A percentile compares a stretch with the other conserved stretches of the same genome.
Evolutionary conservation across 2,888 invertebrate species (phyloP).

Genomic region (Stomorhina lunata): DNA sequence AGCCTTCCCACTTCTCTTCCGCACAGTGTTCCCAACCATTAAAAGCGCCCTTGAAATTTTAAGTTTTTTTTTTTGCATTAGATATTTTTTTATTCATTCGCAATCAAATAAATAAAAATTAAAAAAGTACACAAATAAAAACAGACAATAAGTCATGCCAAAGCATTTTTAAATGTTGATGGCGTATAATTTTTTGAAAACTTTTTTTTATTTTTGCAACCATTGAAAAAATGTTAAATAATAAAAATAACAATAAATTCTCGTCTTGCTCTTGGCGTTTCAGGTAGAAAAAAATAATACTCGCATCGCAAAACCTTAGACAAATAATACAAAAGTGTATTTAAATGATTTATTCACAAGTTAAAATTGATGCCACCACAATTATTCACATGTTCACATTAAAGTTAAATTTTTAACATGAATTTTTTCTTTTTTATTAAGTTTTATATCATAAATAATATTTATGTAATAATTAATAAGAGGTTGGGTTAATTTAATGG

Average conservation of each 20-base stretch:
- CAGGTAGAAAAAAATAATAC: background rate
- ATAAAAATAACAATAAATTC: background rate
- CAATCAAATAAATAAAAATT: background rate
- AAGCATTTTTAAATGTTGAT: constrained; percentile 9
- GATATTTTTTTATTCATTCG: background rate
- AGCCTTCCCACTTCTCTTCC: no score
- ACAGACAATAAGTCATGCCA: background rate
- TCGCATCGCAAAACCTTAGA: background rate
- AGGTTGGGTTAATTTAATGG: no score
- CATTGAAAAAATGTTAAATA: constrained; percentile 9
- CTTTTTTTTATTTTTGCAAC: background rate
- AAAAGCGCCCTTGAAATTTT: background rate
- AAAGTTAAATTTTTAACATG: background rate
- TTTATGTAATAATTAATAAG: no score
- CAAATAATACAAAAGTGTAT: background rate
- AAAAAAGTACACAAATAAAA: background rate
- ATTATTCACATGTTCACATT: constrained; percentile 30
- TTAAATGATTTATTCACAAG: constrained; percentile 40
- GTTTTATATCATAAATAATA: no score
- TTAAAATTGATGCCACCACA: constrained; percentile 47
- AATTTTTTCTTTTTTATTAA: no score
- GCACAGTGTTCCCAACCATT: no score
- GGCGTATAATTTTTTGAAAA: background rate
- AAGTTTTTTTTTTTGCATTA: no score
- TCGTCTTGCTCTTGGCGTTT: background rate